Evolutionary conservation across 2,797 vertebrate species (phyloP), one percentile per base, ranked within the genome.

Genomic region (Bryconaethiops microstoma): DNA sequence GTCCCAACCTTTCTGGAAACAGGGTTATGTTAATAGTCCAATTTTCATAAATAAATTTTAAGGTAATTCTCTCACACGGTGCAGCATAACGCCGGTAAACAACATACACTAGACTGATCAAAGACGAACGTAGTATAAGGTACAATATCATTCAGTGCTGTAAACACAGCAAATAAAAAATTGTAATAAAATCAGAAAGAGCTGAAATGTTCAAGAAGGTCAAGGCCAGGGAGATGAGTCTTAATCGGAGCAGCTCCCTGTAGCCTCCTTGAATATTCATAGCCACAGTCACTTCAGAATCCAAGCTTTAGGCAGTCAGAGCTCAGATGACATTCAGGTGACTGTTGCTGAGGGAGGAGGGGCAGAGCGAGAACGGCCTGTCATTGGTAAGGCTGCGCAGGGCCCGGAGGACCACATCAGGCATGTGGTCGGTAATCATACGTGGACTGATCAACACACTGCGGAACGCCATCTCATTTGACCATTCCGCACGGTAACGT

Each of bases 371-470:
- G 78, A 90, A 96, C 0, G 88, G 84, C 2, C 82, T 88, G 57
- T 96, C 93, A 0, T 89, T 86, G 67, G 94, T 94, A 87, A 98
- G 91, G 14, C 92, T 92, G 82, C 88, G 88, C 69, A 99, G 93
- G 0, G 96, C 96, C 52, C 88, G 86, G 14, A 96, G 94, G 81
- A 99, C 90, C 17, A 90, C 82, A 1, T 99, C 96, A 0, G 98
- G 98, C 96, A 99, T 96, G 93, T 99, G 98, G 88, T 99, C 96
- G 0, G 92, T 91, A 0, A 99, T 85, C 98, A 99, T 99, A 91
- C 94, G 94, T 2, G 97, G 97, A 83, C 96, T 97, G 90, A 99
- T 99, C 89, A 99, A 90, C 82, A 99, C 92, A 79, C 91, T 97
- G 88, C 93, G 90, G 91, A 99, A 99, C 0, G 92, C 88, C 0